These are phyloP conservation scores for Gobionotothen gibberifrons DNA, from an alignment of 2,797 vertebrate species.

Conservation along the genomic window DNA sequence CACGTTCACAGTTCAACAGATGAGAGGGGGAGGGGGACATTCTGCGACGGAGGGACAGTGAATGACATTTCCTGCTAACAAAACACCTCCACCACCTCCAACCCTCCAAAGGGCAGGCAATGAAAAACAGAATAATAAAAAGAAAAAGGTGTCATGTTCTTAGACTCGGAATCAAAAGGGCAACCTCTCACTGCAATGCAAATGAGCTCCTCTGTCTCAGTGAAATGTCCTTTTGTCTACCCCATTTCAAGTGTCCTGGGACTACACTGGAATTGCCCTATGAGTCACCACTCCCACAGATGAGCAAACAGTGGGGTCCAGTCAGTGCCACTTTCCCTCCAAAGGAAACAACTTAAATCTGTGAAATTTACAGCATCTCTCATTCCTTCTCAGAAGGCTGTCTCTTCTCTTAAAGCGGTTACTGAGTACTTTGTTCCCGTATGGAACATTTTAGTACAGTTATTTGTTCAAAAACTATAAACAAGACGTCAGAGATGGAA, in stretches of 20 bases:
- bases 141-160: slow-evolving; percentile 50
- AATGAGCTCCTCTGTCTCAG: slow-evolving; percentile 58
- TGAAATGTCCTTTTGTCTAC: slow-evolving; percentile 69
- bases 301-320: slow-evolving; percentile 31
- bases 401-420: neutral
- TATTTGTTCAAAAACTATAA: neutral
- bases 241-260: slow-evolving; percentile 34
- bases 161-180: slow-evolving; percentile 63
- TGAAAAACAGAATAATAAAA: slow-evolving; percentile 58
- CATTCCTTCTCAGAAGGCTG: neutral
- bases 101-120: slow-evolving; percentile 38
- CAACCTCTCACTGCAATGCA: slow-evolving; percentile 64
- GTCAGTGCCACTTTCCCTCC: slow-evolving; percentile 24
- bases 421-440: neutral
- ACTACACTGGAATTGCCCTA: slow-evolving; percentile 39
- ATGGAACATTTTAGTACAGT: neutral
- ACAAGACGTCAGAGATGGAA: too few species aligned
- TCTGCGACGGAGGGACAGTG: slow-evolving; percentile 30
- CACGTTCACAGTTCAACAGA: slow-evolving; percentile 40
- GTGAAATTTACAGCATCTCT: slow-evolving; percentile 23
- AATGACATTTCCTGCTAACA: slow-evolving; percentile 54
- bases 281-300: slow-evolving; percentile 54
- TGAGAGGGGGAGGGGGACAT: slow-evolving; percentile 11
- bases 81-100: slow-evolving; percentile 43
- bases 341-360: slow-evolving; percentile 8